phyloP scores from a whole-genome alignment of 2,113 vertebrate species.

The Oriolus oriolus region DNA sequence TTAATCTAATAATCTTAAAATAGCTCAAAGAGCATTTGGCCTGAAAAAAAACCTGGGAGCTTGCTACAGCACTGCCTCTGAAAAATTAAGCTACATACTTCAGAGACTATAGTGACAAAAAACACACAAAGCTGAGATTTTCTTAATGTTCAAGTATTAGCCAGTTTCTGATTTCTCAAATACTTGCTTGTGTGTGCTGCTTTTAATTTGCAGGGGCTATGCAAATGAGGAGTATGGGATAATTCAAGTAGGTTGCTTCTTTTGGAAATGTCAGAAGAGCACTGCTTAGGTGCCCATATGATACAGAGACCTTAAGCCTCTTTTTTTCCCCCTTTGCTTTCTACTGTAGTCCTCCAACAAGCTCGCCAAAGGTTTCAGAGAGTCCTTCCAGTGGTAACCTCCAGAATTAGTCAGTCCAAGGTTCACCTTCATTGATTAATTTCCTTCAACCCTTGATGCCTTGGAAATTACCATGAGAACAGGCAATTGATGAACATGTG shows the following conservation, averaged over 20 bases:
- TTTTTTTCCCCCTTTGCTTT: background rate
- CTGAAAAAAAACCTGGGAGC: background rate
- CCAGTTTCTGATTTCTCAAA: background rate
- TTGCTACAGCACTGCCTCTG: background rate
- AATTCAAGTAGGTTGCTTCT: background rate
- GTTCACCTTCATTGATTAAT: background rate
- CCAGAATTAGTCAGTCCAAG: background rate
- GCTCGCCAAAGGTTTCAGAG: background rate
- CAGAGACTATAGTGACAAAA: background rate
- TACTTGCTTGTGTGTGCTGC: background rate
- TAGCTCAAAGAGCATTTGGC: conserved; percentile 21
- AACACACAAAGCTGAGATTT: background rate
- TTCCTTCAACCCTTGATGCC: background rate
- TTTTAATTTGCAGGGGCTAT: background rate
- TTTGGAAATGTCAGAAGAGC: background rate
- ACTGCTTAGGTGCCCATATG: background rate
- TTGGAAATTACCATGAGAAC: background rate
- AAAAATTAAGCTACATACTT: background rate
- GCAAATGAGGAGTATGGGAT: background rate
- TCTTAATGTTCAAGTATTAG: background rate
- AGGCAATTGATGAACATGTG: background rate
- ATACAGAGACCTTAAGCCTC: background rate
- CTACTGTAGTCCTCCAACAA: background rate
- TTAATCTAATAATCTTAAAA: conserved; percentile 42
- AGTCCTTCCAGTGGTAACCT: background rate